phyloP scores from a whole-genome alignment of 1,140 invertebrate species.

The Dinothrombium tinctorium region DNA sequence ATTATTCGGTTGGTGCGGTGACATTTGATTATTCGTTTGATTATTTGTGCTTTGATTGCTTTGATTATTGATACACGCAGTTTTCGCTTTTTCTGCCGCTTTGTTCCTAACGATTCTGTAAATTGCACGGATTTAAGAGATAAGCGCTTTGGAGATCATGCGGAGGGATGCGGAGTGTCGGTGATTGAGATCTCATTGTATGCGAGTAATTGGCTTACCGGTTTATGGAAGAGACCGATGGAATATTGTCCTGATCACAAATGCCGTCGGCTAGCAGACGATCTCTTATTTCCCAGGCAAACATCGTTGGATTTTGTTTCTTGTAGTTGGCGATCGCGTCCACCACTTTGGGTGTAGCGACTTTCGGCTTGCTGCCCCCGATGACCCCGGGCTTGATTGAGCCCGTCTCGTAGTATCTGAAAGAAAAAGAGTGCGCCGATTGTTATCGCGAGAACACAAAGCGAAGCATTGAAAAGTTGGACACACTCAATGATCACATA shows the following conservation, averaged over 20 bases:
- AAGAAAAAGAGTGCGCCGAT: constrained; percentile 1
- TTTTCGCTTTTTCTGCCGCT: constrained; percentile 81
- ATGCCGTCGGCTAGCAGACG: constrained; percentile 82
- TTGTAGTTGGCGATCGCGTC: constrained; percentile 97
- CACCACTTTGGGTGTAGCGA: constrained; percentile 91
- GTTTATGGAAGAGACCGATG: constrained; percentile 95
- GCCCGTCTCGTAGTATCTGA: constrained; percentile 92
- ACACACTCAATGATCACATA: too few species aligned
- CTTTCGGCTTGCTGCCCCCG: constrained; percentile 95
- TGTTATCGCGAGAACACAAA: not conserved
- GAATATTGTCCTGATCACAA: constrained; percentile 94
- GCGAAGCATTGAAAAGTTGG: too few species aligned
- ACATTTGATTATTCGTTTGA: not conserved
- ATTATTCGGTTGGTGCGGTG: not conserved
- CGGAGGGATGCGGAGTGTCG: too few species aligned
- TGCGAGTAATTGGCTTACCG: too few species aligned
- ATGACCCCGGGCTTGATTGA: constrained; percentile 97
- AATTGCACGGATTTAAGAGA: not conserved
- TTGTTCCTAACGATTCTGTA: constrained; percentile 81
- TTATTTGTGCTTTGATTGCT: not conserved
- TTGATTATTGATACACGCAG: constrained; percentile 23
- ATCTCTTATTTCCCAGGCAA: constrained; percentile 98
- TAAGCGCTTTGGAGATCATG: not conserved
- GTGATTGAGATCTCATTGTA: too few species aligned
- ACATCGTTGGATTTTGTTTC: constrained; percentile 96